These are phyloP conservation scores for Heliothis subflexa DNA, from an alignment of 1,140 invertebrate genomes.

Conservation along the genomic window DNA sequence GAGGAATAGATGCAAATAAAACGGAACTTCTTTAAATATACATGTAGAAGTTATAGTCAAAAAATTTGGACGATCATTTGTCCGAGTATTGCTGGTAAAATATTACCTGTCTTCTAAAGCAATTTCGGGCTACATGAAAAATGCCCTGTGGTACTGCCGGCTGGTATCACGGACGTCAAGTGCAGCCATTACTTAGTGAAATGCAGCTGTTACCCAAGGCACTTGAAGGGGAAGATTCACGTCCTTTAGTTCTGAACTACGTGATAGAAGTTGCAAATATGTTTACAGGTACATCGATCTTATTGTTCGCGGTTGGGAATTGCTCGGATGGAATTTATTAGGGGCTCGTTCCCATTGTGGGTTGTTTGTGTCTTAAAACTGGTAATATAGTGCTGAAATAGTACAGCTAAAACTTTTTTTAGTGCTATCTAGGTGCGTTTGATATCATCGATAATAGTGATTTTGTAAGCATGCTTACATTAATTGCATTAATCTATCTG, in stretches of 20 bases:
- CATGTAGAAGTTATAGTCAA: background rate
- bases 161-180: slow-evolving; percentile 22
- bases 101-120: slow-evolving; percentile 35
- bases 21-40: background rate
- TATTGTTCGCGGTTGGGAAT: slow-evolving; percentile 64
- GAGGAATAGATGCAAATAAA: background rate
- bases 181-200: slow-evolving; percentile 46
- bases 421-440: too few relatives aligned
- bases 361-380: slow-evolving; percentile 14
- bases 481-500: too few relatives aligned
- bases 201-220: slow-evolving; percentile 46
- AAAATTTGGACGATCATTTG: slow-evolving; percentile 29
- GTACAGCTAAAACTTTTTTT: too few relatives aligned
- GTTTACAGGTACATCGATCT: slow-evolving; percentile 78
- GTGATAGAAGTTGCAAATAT: slow-evolving; percentile 68
- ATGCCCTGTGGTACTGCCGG: slow-evolving; percentile 25
- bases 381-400: slow-evolving; percentile 1
- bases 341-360: slow-evolving; percentile 61
- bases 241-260: slow-evolving; percentile 35
- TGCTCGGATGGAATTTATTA: slow-evolving; percentile 73
- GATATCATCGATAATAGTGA: too few relatives aligned
- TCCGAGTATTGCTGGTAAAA: slow-evolving; percentile 22
- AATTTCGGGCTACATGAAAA: slow-evolving; percentile 39
- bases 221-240: slow-evolving; percentile 4
- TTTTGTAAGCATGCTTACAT: too few relatives aligned